Evolutionary conservation across 2,113 vertebrate species (phyloP).

Genomic region (Prolemur simus): DNA sequence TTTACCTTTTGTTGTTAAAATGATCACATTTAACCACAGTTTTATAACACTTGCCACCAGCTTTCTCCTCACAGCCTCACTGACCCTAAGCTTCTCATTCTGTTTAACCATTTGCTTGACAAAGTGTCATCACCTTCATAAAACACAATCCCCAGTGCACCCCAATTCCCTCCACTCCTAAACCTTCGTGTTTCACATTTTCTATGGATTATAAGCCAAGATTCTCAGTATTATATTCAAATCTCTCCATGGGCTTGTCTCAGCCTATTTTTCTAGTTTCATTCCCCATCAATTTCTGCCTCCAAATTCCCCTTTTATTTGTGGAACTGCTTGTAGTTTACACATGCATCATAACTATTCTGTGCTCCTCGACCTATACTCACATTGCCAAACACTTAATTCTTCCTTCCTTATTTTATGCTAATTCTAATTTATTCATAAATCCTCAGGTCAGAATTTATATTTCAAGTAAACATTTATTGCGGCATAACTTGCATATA

Average conservation of each 20-base stretch:
- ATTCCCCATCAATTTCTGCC: neutral
- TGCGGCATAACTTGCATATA: neutral
- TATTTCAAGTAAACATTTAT: neutral
- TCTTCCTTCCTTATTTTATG: neutral
- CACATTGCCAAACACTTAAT: neutral
- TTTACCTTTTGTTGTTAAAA: neutral
- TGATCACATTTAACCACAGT: neutral
- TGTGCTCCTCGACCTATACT: neutral
- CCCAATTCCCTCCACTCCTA: neutral
- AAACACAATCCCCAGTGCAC: accelerated
- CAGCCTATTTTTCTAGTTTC: neutral
- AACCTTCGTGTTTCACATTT: neutral
- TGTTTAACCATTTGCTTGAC: neutral
- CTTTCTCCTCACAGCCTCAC: neutral
- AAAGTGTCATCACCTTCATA: neutral
- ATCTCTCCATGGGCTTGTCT: too few relatives aligned
- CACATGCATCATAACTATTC: neutral
- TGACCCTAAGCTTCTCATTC: neutral
- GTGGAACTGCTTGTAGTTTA: neutral
- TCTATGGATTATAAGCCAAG: neutral
- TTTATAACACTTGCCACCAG: neutral
- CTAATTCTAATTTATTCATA: neutral
- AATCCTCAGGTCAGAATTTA: neutral
- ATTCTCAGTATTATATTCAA: neutral
- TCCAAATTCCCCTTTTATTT: neutral